Conservation (phyloP, 2,113 vertebrate genomes). For the Gambusia affinis region DNA sequence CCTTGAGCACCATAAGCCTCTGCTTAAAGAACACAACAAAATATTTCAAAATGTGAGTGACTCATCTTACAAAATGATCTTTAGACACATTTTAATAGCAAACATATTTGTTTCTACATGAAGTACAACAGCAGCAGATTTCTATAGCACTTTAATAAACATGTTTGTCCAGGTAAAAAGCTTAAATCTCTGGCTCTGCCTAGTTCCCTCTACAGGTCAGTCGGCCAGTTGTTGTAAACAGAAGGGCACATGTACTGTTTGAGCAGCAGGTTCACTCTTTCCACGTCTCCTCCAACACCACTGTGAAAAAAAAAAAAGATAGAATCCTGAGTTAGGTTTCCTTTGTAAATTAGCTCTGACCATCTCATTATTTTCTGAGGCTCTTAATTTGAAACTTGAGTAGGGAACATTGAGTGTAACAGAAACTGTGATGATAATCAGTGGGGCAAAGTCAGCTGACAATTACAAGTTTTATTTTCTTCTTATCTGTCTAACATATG, state of each 20-base stretch:
- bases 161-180: neutral
- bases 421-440: neutral
- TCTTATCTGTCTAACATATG: neutral
- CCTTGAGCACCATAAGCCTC: neutral
- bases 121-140: conserved; percentile 31
- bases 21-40: neutral
- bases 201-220: conserved; percentile 49
- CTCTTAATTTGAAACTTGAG: neutral
- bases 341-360: neutral
- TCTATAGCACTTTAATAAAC: conserved; percentile 15
- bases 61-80: conserved; percentile 1
- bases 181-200: neutral
- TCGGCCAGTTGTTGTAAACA: conserved; percentile 64
- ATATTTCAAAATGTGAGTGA: neutral
- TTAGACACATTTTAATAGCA: conserved; percentile 49
- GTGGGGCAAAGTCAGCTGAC: neutral
- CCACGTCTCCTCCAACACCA: conserved; percentile 59
- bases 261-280: conserved; percentile 73
- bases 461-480: neutral
- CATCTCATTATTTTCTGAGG: neutral
- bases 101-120: conserved; percentile 30
- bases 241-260: conserved; percentile 79
- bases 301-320: conserved; percentile 54
- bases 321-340: neutral
- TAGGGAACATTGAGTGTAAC: neutral